Conservation (phyloP, 2,113 vertebrate genomes). For the Chaetodon trifascialis region DNA sequence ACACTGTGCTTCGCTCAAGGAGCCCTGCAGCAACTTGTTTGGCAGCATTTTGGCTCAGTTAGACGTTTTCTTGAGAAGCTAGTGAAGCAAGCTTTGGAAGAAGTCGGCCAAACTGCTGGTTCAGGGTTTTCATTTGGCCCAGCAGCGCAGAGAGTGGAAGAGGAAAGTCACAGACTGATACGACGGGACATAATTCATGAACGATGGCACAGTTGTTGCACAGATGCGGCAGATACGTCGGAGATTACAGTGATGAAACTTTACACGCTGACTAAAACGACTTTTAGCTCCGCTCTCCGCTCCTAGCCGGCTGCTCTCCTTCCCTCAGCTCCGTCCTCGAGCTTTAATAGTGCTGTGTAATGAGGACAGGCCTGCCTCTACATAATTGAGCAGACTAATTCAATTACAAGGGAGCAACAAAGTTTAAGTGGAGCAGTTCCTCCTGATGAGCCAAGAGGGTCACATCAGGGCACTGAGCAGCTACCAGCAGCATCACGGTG, state of each 20-base stretch:
- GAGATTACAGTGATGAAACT: conserved; percentile 56
- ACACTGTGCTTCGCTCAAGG: conserved; percentile 57
- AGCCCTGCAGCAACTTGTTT: conserved; percentile 54
- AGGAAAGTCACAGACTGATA: conserved; percentile 14
- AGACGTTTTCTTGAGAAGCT: conserved; percentile 62
- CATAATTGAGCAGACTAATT: conserved; percentile 82
- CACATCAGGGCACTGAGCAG: conserved; percentile 56
- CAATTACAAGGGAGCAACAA: conserved; percentile 80
- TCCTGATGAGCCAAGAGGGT: conserved; percentile 70
- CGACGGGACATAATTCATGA: conserved; percentile 53
- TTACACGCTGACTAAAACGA: conserved; percentile 53
- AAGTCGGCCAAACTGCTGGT: conserved; percentile 37
- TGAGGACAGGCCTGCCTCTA: conserved; percentile 76
- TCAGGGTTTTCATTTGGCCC: conserved; percentile 57
- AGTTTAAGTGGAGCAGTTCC: conserved; percentile 81
- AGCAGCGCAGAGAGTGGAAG: conserved; percentile 18
- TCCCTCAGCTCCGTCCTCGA: conserved; percentile 51
- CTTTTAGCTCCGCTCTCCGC: conserved; percentile 24
- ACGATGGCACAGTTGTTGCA: conserved; percentile 27
- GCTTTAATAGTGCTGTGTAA: conserved; percentile 75
- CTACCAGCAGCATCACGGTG: conserved; percentile 9
- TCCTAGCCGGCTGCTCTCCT: conserved; percentile 40
- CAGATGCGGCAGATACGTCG: conserved; percentile 45
- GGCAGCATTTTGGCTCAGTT: conserved; percentile 53
- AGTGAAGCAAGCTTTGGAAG: conserved; percentile 47